phyloP scores from a whole-genome alignment of 2,797 vertebrate genomes.

The Gymnodraco acuticeps region DNA sequence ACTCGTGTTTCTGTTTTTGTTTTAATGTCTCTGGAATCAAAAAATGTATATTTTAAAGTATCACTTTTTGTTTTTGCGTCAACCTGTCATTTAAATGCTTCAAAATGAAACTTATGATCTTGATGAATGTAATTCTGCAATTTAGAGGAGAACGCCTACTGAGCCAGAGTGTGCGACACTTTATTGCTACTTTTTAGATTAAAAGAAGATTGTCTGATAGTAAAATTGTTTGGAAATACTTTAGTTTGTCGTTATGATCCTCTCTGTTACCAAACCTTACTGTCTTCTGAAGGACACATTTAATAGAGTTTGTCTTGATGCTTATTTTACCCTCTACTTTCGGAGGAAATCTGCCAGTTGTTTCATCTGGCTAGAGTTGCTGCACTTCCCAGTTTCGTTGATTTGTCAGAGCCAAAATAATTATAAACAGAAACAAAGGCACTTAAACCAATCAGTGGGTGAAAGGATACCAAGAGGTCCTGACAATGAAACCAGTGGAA shows the following conservation, averaged over 20 bases:
- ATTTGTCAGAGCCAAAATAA: constrained; percentile 31
- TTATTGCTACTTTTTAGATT: neutral
- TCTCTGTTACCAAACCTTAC: neutral
- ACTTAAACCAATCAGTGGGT: constrained; percentile 58
- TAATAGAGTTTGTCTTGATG: neutral
- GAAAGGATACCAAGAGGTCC: constrained; percentile 50
- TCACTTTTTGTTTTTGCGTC: neutral
- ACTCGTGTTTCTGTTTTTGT: constrained; percentile 22
- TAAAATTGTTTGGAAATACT: neutral
- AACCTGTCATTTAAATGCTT: neutral
- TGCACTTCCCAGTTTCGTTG: constrained; percentile 43
- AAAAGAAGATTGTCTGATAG: neutral
- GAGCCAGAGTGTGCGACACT: too few species aligned
- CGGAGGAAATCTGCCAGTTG: neutral
- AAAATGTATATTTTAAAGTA: neutral
- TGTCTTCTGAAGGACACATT: neutral
- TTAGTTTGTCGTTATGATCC: neutral
- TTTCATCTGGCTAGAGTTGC: neutral
- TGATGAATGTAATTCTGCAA: too few species aligned
- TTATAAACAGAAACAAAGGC: constrained; percentile 46
- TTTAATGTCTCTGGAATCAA: neutral
- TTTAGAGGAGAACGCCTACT: too few species aligned
- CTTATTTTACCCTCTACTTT: neutral
- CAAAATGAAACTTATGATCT: too few species aligned
- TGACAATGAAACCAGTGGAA: constrained; percentile 76